Percentiles rank a stretch among this genome's conserved stretches.
Evolutionary conservation across 2,113 vertebrate species (phyloP).

Genomic region (Albula glossodonta): DNA sequence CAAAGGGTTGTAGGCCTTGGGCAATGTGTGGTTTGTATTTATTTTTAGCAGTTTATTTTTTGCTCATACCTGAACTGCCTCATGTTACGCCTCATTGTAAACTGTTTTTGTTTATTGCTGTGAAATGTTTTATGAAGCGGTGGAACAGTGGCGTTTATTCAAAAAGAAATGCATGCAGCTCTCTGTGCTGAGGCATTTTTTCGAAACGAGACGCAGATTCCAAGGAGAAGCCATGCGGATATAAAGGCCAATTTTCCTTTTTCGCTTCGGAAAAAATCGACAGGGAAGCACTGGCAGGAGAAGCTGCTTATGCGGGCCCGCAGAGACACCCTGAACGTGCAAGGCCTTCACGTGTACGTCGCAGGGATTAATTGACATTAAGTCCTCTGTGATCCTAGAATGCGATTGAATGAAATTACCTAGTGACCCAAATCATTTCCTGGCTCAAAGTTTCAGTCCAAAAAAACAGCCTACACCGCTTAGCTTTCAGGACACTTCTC

Average conservation of each 20-base stretch:
- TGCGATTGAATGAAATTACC: constrained; percentile 56
- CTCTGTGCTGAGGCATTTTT: neutral
- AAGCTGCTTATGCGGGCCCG: constrained; percentile 38
- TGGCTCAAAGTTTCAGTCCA: constrained; percentile 52
- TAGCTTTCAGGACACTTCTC: constrained; percentile 43
- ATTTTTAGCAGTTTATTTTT: neutral
- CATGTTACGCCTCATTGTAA: neutral
- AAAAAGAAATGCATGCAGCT: neutral
- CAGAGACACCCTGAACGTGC: constrained; percentile 37
- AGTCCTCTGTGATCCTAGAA: constrained; percentile 61
- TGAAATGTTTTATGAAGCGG: neutral
- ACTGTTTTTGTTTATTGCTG: neutral
- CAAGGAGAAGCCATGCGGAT: neutral
- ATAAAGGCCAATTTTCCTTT: neutral
- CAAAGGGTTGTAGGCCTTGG: neutral
- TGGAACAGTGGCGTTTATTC: neutral
- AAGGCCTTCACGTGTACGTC: constrained; percentile 49
- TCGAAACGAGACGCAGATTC: neutral
- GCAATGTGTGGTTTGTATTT: neutral
- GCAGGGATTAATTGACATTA: constrained; percentile 63
- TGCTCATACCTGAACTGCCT: neutral
- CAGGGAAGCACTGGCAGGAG: neutral
- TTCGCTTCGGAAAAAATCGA: too few relatives aligned
- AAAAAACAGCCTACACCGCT: constrained; percentile 31
- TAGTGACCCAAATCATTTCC: constrained; percentile 69